These are phyloP conservation scores for Galeopsomyia nigrocyanea DNA, from an alignment of 2,888 invertebrate species.

Conservation along the genomic window DNA sequence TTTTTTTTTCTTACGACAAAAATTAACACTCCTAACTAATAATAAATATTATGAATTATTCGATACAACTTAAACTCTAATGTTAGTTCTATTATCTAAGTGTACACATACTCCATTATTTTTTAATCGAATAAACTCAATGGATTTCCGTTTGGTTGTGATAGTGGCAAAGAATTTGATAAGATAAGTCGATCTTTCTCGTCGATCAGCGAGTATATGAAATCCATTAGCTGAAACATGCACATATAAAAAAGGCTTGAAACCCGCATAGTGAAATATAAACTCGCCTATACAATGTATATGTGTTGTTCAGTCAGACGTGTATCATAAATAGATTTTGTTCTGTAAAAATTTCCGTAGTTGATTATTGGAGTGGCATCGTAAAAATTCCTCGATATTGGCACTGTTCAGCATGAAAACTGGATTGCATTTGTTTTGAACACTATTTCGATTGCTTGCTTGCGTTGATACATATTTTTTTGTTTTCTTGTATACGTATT, in stretches of 20 bases:
- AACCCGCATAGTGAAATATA: constrained; percentile 5
- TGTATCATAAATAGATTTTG: background rate
- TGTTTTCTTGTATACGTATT: background rate
- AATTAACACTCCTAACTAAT: constrained; percentile 14
- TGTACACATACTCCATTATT: background rate
- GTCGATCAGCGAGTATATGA: constrained; percentile 13
- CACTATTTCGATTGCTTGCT: background rate
- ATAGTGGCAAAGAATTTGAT: constrained; percentile 23
- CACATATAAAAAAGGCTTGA: constrained; percentile 29
- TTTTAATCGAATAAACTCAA: constrained; percentile 29
- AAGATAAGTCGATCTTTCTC: constrained; percentile 10
- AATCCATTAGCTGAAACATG: constrained; percentile 4
- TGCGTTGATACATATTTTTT: no score
- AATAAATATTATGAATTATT: constrained; percentile 16
- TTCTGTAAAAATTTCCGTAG: no score
- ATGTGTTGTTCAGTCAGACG: constrained; percentile 11
- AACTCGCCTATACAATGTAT: constrained; percentile 19
- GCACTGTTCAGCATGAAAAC: constrained; percentile 36
- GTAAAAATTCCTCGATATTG: constrained; percentile 19
- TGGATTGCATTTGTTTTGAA: constrained; percentile 24
- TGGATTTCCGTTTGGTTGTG: constrained; percentile 21
- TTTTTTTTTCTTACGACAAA: constrained; percentile 10
- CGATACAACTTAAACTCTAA: constrained; percentile 8
- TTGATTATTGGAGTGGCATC: no score
- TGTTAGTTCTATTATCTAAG: constrained; percentile 5